A percentile compares a stretch with the other conserved stretches of the same genome.
These are phyloP conservation scores for Scarus forsteni DNA, from an alignment of 2,797 vertebrate species.

Conservation along the genomic window DNA sequence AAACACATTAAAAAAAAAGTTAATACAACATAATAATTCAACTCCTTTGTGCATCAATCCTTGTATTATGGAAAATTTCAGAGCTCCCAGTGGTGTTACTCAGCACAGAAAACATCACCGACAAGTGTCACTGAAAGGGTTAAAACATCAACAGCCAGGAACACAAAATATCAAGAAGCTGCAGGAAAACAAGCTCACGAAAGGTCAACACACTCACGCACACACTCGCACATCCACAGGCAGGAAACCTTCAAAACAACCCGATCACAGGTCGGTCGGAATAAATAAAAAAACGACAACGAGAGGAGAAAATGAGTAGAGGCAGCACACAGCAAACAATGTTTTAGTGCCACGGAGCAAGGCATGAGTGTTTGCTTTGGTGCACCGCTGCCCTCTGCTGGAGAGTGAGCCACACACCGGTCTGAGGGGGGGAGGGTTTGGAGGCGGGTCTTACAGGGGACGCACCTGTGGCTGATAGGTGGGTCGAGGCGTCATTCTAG, in stretches of 20 bases:
- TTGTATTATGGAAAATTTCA: not conserved
- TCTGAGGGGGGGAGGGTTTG: slow-evolving; percentile 67
- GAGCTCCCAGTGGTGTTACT: slow-evolving; percentile 71
- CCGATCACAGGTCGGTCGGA: slow-evolving; percentile 56
- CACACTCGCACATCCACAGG: slow-evolving; percentile 24
- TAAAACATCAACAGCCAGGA: slow-evolving; percentile 75
- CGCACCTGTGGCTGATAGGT: slow-evolving; percentile 98
- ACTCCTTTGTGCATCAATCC: no score
- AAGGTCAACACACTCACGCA: slow-evolving; percentile 47
- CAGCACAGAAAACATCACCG: slow-evolving; percentile 34
- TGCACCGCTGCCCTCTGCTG: slow-evolving; percentile 77
- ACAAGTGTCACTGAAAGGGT: slow-evolving; percentile 44
- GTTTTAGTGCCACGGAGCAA: slow-evolving; percentile 77
- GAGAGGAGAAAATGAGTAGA: slow-evolving; percentile 68
- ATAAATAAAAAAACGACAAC: slow-evolving; percentile 64
- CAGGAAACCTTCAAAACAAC: slow-evolving; percentile 38
- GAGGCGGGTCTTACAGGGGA: slow-evolving; percentile 80
- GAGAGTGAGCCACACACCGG: slow-evolving; percentile 71
- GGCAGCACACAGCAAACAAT: slow-evolving; percentile 74
- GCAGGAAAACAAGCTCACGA: slow-evolving; percentile 68
- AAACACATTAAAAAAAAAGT: no score
- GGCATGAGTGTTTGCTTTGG: slow-evolving; percentile 74
- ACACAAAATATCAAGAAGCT: slow-evolving; percentile 79
- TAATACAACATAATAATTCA: no score
- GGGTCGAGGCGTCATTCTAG: slow-evolving; percentile 98